These are phyloP conservation scores for Mythimna albipuncta DNA, from an alignment of 2,888 invertebrate genomes.

Conservation along the genomic window DNA sequence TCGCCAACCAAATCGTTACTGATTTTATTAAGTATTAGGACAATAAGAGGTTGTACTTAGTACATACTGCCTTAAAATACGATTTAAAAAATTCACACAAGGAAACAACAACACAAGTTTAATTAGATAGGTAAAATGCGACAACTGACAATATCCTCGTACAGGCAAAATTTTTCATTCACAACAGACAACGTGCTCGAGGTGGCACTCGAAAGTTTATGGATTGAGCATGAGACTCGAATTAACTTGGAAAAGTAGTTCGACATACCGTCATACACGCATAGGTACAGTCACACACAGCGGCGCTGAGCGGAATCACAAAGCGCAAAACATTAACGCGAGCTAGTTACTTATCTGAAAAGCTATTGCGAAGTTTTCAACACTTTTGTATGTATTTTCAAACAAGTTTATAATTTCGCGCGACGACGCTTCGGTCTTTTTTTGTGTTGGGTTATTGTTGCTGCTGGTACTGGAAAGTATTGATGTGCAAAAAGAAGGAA, in stretches of 20 bases:
- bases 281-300: conserved; percentile 69
- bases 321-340: conserved; percentile 87
- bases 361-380: conserved; percentile 84
- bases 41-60: neutral
- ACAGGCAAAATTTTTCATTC: conserved; percentile 72
- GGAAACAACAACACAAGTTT: neutral
- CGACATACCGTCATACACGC: conserved; percentile 77
- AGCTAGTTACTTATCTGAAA: conserved; percentile 86
- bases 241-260: conserved; percentile 88
- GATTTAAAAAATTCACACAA: neutral
- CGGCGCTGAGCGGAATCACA: conserved; percentile 80
- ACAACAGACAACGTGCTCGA: conserved; percentile 67
- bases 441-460: conserved; percentile 18
- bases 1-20: neutral
- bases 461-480: neutral
- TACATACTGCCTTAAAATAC: neutral
- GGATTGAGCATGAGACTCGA: conserved; percentile 85
- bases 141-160: conserved; percentile 24
- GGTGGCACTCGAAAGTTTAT: conserved; percentile 81
- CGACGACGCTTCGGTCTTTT: conserved; percentile 18
- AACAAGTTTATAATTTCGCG: conserved; percentile 78
- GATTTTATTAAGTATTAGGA: neutral
- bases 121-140: conserved; percentile 14
- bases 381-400: conserved; percentile 77
- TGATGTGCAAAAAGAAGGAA: neutral